Conservation (phyloP, 2,888 invertebrate genomes). For the Caenorhabditis sp. region DNA sequence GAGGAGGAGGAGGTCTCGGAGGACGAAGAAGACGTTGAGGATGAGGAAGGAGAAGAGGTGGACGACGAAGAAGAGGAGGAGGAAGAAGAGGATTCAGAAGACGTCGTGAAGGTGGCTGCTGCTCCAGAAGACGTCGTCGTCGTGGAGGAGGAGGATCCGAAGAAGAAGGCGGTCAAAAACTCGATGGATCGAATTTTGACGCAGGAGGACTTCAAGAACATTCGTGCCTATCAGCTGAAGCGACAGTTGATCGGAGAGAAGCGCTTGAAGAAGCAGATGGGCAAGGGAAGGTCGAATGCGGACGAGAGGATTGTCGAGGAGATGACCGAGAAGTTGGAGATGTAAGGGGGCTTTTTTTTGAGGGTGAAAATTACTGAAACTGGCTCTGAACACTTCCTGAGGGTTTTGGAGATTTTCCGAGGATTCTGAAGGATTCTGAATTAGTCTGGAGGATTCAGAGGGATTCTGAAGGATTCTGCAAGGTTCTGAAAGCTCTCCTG, state of each 20-base stretch:
- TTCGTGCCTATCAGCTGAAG: constrained; percentile 78
- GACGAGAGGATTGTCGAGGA: constrained; percentile 78
- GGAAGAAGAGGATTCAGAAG: constrained; percentile 84
- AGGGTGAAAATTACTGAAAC: constrained; percentile 5
- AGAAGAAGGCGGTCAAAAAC: constrained; percentile 66
- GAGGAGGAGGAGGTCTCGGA: constrained; percentile 69
- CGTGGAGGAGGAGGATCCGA: constrained; percentile 69
- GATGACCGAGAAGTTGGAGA: constrained; percentile 75
- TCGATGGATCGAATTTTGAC: constrained; percentile 72
- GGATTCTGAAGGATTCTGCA: no score
- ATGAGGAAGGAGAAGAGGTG: constrained; percentile 93
- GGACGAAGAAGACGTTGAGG: constrained; percentile 50
- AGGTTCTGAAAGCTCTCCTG: no score
- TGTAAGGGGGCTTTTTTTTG: constrained; percentile 68
- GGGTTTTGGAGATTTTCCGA: no score
- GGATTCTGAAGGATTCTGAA: no score
- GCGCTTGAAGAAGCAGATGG: constrained; percentile 71
- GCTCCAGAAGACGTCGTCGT: no score
- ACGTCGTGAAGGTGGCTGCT: constrained; percentile 20
- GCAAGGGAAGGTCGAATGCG: constrained; percentile 74
- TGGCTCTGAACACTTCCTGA: no score
- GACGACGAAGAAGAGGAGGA: constrained; percentile 89
- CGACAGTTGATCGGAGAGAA: constrained; percentile 80
- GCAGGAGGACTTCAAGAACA: constrained; percentile 80
- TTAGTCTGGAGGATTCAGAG: no score